Conservation (phyloP, 35 echinoderm and acorn worm species). For the Apostichopus japonicus region DNA sequence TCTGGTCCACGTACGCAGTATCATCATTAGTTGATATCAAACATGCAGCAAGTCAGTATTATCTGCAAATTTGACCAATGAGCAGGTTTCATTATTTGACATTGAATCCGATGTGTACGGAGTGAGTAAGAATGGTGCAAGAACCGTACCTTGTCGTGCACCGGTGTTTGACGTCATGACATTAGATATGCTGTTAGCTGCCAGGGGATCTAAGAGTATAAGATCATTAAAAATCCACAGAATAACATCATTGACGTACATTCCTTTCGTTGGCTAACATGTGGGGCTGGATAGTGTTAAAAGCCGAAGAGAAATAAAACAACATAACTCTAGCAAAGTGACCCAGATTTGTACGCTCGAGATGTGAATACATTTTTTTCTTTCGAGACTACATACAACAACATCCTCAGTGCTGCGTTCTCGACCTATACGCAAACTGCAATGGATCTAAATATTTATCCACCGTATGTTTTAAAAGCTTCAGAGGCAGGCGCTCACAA, state of each 20-base stretch:
- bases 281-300: not conserved
- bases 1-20: not conserved
- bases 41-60: not conserved
- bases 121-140: constrained; percentile 48
- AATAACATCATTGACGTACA: not conserved
- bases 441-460: too few species aligned
- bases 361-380: constrained; percentile 43
- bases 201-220: too few species aligned
- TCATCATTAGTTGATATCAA: not conserved
- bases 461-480: not conserved
- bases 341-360: constrained; percentile 27
- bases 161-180: too few species aligned
- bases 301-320: constrained; percentile 49
- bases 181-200: constrained; percentile 15
- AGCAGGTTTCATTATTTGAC: constrained; percentile 4
- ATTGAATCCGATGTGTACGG: constrained; percentile 28
- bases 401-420: constrained; percentile 48
- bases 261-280: constrained; percentile 35
- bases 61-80: constrained; percentile 43
- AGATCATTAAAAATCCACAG: constrained; percentile 33
- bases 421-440: not conserved
- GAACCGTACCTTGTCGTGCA: constrained; percentile 23
- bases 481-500: constrained; percentile 17
- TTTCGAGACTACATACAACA: constrained; percentile 7
- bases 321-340: constrained; percentile 34